Percentiles rank a stretch among this genome's conserved stretches.
Evolutionary conservation across 2,113 vertebrate species (phyloP).

Genomic region (Cricetomys ansorgei): DNA sequence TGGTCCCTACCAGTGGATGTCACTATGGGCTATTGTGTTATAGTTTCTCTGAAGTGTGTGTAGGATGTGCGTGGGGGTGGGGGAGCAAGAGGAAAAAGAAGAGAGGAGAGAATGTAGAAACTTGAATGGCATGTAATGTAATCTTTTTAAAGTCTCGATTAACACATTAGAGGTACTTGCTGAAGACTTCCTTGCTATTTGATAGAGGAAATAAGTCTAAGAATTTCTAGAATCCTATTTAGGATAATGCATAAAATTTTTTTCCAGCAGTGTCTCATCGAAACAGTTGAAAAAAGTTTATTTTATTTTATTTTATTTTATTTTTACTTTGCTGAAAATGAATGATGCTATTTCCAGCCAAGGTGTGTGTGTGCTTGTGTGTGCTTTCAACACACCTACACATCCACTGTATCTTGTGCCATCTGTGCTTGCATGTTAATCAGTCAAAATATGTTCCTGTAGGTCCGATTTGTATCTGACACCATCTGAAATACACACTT

Average conservation of each 20-base stretch:
- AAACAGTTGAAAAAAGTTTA: slow-evolving; percentile 74
- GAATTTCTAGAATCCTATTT: slow-evolving; percentile 62
- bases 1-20: slow-evolving; percentile 80
- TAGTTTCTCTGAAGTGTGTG: slow-evolving; percentile 65
- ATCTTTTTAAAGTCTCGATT: background rate
- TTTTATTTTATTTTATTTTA: slow-evolving; percentile 59
- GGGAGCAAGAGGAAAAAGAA: background rate
- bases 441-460: slow-evolving; percentile 78
- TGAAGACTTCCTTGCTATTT: slow-evolving; percentile 54
- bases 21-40: slow-evolving; percentile 75
- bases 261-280: slow-evolving; percentile 72
- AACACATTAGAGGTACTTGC: slow-evolving; percentile 35
- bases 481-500: slow-evolving; percentile 82
- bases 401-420: slow-evolving; percentile 66
- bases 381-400: slow-evolving; percentile 72
- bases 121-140: background rate
- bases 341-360: slow-evolving; percentile 70
- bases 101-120: slow-evolving; percentile 28
- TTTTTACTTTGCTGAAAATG: slow-evolving; percentile 70
- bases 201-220: slow-evolving; percentile 48
- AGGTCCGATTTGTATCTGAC: slow-evolving; percentile 79
- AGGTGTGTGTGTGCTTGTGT: slow-evolving; percentile 69
- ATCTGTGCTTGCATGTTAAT: slow-evolving; percentile 68
- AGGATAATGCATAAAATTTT: slow-evolving; percentile 33
- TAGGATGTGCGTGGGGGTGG: background rate